Evolutionary conservation across 2,888 invertebrate genomes (phyloP).

Genomic region (Dasypolia templi): DNA sequence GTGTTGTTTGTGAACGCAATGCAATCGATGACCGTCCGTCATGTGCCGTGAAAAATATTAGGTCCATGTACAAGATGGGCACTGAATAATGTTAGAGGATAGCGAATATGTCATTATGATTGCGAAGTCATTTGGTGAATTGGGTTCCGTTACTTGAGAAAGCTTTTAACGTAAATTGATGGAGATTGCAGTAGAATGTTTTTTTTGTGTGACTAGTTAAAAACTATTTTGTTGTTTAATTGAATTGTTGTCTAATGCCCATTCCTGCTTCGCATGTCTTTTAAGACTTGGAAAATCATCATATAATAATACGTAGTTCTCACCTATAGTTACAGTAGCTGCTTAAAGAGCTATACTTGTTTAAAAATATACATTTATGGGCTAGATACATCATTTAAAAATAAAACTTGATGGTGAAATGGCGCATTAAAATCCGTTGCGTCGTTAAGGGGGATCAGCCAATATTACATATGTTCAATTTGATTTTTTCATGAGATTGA

Average conservation of each 20-base stretch:
- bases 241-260: too few relatives aligned
- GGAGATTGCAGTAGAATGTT: background rate
- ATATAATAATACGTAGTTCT: too few relatives aligned
- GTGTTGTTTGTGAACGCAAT: constrained; percentile 13
- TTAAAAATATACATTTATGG: background rate
- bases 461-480: too few relatives aligned
- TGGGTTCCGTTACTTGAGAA: background rate
- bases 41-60: constrained; percentile 36
- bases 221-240: background rate
- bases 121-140: background rate
- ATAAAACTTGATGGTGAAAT: background rate
- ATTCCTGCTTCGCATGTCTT: background rate
- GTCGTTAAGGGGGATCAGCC: too few relatives aligned
- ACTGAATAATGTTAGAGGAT: constrained; percentile 35
- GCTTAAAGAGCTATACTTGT: background rate
- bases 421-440: background rate
- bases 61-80: constrained; percentile 14
- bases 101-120: constrained; percentile 2
- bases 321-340: too few relatives aligned
- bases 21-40: constrained; percentile 42
- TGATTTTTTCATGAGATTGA: too few relatives aligned
- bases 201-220: background rate
- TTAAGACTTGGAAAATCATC: background rate
- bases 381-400: background rate
- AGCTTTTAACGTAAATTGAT: too few relatives aligned